Evolutionary conservation across 2,888 invertebrate genomes (phyloP).

Genomic region (Gisinianus flammeolus): DNA sequence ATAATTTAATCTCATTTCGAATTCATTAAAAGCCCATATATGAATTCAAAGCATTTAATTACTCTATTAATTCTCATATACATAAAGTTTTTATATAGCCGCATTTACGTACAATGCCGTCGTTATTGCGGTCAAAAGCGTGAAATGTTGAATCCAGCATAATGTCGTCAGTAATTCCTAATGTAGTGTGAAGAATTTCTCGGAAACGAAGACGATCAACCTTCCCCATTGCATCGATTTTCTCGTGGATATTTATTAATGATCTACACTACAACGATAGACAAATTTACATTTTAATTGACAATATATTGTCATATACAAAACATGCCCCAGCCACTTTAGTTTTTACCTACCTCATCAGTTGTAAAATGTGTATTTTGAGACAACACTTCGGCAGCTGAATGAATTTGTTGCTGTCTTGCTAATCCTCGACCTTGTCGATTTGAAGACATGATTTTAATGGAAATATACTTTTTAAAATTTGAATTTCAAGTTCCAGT

Average conservation of each 20-base stretch:
- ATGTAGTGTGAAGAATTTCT: conserved; percentile 50
- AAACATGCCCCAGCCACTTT: background rate
- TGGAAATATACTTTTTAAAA: too few relatives aligned
- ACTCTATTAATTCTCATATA: background rate
- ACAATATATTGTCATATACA: background rate
- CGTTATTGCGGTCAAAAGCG: conserved; percentile 52
- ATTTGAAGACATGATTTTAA: background rate
- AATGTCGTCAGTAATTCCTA: conserved; percentile 53
- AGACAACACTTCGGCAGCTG: conserved; percentile 41
- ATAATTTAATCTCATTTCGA: background rate
- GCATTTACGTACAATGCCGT: conserved; percentile 50
- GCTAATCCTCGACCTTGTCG: background rate
- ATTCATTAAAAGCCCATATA: background rate
- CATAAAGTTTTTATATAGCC: background rate
- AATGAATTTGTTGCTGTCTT: conserved; percentile 38
- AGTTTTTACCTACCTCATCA: conserved; percentile 44
- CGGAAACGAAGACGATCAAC: conserved; percentile 51
- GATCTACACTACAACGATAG: conserved; percentile 31
- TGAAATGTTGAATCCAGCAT: conserved; percentile 54
- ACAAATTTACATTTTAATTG: background rate
- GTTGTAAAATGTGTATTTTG: conserved; percentile 46
- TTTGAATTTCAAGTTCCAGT: too few relatives aligned
- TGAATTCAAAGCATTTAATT: background rate
- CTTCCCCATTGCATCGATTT: conserved; percentile 38
- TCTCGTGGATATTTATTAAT: conserved; percentile 36